phyloP scores from a whole-genome alignment of 2,113 vertebrate species.

The Syrrhaptes paradoxus region DNA sequence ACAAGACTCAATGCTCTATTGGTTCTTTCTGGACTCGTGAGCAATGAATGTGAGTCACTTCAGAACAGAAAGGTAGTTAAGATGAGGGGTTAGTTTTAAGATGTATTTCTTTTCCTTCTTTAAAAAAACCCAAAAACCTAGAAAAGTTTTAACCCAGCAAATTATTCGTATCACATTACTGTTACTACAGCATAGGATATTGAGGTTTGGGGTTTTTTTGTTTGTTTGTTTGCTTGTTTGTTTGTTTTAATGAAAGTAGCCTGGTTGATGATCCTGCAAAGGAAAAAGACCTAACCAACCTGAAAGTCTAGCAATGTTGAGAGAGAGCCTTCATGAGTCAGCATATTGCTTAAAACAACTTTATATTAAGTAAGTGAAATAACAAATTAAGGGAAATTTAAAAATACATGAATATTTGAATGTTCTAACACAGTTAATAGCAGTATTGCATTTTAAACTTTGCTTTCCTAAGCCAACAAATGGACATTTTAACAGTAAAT shows the following conservation, averaged over 20 bases:
- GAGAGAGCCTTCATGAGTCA: not conserved
- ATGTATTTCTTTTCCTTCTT: not conserved
- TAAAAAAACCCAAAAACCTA: not conserved
- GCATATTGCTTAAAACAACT: not conserved
- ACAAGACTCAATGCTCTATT: not conserved
- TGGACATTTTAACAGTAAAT: not conserved
- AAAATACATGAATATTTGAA: not conserved
- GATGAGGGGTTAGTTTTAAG: not conserved
- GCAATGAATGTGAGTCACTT: not conserved
- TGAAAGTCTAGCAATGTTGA: not conserved
- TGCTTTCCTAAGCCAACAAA: not conserved
- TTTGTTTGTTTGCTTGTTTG: not conserved
- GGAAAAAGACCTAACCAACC: not conserved
- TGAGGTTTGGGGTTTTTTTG: not conserved
- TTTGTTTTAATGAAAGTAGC: not conserved
- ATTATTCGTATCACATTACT: not conserved
- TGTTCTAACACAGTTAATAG: not conserved
- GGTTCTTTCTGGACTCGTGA: not conserved
- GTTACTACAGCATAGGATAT: not conserved
- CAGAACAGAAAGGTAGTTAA: not conserved
- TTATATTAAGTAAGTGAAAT: not conserved
- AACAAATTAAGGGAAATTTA: not conserved
- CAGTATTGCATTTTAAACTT: not conserved
- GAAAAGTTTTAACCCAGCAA: not conserved
- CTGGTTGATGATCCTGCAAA: not conserved